A percentile compares a stretch with the other conserved stretches of the same genome.
phyloP scores from a whole-genome alignment of 2,888 invertebrate genomes.

The Mesochorus sp. region DNA sequence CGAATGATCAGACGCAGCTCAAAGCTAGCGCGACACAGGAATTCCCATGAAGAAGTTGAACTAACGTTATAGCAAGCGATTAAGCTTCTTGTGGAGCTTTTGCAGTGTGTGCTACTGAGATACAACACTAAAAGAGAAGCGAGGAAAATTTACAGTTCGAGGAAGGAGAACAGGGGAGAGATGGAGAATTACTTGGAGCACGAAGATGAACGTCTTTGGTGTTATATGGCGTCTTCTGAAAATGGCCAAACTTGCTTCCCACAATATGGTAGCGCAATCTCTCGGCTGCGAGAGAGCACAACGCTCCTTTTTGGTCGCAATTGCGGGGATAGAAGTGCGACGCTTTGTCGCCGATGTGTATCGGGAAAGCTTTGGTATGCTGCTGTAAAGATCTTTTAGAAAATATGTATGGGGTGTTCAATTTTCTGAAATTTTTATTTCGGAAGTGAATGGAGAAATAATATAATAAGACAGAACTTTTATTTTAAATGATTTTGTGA shows the following conservation, averaged over 20 bases:
- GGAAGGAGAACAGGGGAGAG: not conserved
- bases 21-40: not conserved
- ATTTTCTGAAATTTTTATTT: too few relatives aligned
- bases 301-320: slow-evolving; percentile 2
- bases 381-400: not conserved
- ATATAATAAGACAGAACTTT: too few relatives aligned
- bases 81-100: slow-evolving; percentile 19
- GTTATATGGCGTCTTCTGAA: slow-evolving; percentile 15
- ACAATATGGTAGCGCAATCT: not conserved
- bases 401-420: not conserved
- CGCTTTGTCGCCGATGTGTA: slow-evolving; percentile 13
- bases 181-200: slow-evolving; percentile 32
- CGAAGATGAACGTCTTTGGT: slow-evolving; percentile 27
- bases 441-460: too few relatives aligned
- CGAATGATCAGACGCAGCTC: slow-evolving; percentile 50
- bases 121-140: not conserved
- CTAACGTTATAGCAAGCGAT: slow-evolving; percentile 47
- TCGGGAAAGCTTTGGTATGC: not conserved
- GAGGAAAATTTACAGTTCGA: not conserved
- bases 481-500: too few relatives aligned
- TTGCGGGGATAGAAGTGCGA: not conserved
- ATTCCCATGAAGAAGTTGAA: slow-evolving; percentile 50
- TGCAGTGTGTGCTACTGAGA: not conserved
- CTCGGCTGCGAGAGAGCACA: not conserved
- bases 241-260: slow-evolving; percentile 46